These are phyloP conservation scores for Chelon labrosus DNA, from an alignment of 2,797 vertebrate species.

Conservation along the genomic window DNA sequence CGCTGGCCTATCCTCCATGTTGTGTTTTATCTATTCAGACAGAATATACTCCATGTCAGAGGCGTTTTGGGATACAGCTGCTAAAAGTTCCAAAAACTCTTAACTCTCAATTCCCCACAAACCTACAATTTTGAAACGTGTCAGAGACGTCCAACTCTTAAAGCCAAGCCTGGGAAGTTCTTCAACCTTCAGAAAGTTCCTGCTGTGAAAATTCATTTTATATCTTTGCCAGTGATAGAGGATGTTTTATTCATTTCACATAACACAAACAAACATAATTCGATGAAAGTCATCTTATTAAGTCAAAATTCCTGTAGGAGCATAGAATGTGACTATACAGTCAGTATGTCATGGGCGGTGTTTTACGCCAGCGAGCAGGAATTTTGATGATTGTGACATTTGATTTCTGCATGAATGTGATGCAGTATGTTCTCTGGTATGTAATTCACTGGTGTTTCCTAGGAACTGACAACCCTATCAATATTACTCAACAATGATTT, in stretches of 20 bases:
- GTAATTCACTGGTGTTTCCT: neutral
- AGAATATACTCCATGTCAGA: slow-evolving; percentile 9
- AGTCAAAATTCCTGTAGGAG: neutral
- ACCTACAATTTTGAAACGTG: too few relatives aligned
- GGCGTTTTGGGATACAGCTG: neutral
- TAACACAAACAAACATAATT: neutral
- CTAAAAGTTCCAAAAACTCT: neutral
- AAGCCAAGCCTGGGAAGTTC: neutral
- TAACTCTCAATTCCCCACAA: neutral
- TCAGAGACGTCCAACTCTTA: neutral
- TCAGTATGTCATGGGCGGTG: neutral
- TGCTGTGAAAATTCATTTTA: too few relatives aligned
- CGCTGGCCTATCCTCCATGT: neutral
- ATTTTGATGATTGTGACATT: too few relatives aligned
- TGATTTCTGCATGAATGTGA: neutral
- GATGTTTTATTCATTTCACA: neutral
- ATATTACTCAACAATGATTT: neutral
- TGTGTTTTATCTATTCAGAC: slow-evolving; percentile 17
- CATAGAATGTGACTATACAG: too few relatives aligned
- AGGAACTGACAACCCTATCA: neutral
- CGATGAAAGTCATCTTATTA: neutral
- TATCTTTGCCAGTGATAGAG: too few relatives aligned
- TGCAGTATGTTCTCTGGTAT: neutral
- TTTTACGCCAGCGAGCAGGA: slow-evolving; percentile 1
- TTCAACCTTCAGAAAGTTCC: neutral